These are phyloP conservation scores for Megamerina dolium DNA, from an alignment of 2,888 invertebrate species.

Conservation along the genomic window DNA sequence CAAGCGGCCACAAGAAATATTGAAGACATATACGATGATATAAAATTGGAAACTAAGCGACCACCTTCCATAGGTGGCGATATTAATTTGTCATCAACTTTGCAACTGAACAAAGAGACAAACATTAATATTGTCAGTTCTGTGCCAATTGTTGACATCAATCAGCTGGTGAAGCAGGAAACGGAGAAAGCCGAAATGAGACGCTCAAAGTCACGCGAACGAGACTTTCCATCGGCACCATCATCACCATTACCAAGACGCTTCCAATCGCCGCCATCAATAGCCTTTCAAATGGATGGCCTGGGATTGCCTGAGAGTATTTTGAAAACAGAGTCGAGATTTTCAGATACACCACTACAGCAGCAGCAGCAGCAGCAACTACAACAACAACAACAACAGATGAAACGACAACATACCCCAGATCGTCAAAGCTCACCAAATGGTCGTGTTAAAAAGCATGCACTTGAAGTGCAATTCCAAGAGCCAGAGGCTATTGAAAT, in stretches of 20 bases:
- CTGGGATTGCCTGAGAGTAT: conserved; percentile 27
- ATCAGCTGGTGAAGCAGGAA: conserved; percentile 30
- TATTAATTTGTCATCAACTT: conserved; percentile 25
- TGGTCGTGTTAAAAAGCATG: conserved; percentile 20
- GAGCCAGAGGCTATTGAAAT: conserved; percentile 9
- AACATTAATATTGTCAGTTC: conserved; percentile 34
- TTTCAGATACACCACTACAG: no score
- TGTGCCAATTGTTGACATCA: conserved; percentile 32
- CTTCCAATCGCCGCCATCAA: conserved; percentile 2
- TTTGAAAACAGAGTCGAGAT: conserved; percentile 10
- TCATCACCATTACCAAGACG: conserved; percentile 14
- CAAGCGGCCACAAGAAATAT: conserved; percentile 33
- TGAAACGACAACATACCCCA: conserved; percentile 39
- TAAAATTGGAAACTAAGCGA: conserved; percentile 32
- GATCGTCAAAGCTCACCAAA: conserved; percentile 35
- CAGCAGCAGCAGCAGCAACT: conserved; percentile 2
- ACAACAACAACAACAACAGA: conserved; percentile 14
- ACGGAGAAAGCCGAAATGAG: conserved; percentile 25
- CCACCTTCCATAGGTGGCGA: conserved; percentile 36
- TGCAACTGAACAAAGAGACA: conserved; percentile 33
- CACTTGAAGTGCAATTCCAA: background rate
- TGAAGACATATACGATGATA: conserved; percentile 38
- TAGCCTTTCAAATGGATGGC: conserved; percentile 20
- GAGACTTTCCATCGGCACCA: background rate
- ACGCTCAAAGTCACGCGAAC: conserved; percentile 24